phyloP scores from a whole-genome alignment of 2,113 vertebrate species.

The Dendropsophus ebraccatus region DNA sequence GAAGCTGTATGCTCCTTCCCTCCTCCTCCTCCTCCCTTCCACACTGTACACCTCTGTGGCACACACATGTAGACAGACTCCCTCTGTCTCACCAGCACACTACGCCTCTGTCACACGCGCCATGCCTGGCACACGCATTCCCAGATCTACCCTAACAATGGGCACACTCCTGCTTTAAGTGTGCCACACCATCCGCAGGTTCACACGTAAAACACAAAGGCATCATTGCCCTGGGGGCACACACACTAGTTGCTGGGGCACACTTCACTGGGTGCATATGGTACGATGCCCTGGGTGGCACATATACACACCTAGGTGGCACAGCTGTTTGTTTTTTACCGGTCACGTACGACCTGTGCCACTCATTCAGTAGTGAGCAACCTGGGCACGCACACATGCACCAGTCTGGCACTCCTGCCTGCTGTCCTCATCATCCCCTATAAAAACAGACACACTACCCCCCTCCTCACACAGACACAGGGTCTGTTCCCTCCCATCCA shows the following conservation, averaged over 20 bases:
- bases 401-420: conserved; percentile 9
- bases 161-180: background rate
- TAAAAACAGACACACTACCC: conserved; percentile 41
- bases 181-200: background rate
- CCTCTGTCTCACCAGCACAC: conserved; percentile 27
- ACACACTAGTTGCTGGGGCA: background rate
- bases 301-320: background rate
- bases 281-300: background rate
- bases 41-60: conserved; percentile 27
- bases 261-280: background rate
- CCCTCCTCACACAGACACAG: conserved; percentile 42
- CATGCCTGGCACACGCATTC: background rate
- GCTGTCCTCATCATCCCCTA: conserved; percentile 32
- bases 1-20: conserved; percentile 7
- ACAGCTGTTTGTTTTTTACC: background rate
- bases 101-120: conserved; percentile 8
- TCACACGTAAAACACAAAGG: background rate
- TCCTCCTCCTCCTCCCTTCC: conserved; percentile 37
- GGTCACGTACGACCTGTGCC: background rate
- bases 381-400: conserved; percentile 15
- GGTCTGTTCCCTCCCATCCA: conserved; percentile 36
- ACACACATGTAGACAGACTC: conserved; percentile 37
- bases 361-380: background rate
- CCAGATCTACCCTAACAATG: background rate
- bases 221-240: background rate